Percentiles rank a stretch among this genome's conserved stretches.
Evolutionary conservation across 2,888 invertebrate genomes (phyloP).

Genomic region (Keiferia lycopersicella): DNA sequence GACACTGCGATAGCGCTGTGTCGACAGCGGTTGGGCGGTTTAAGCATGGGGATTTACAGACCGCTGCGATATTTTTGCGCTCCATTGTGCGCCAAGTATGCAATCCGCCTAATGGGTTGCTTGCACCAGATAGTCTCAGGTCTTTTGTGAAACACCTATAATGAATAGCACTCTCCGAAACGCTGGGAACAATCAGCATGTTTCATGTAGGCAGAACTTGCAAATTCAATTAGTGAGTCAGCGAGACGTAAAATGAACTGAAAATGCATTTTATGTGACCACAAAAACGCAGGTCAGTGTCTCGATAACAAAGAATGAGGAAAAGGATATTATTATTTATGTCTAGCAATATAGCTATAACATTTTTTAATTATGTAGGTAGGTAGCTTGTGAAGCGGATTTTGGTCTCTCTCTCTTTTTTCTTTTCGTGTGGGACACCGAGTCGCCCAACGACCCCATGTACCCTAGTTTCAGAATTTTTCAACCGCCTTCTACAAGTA

Average conservation of each 20-base stretch:
- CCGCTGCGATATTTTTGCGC: no score
- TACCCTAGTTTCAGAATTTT: no score
- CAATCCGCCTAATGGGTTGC: no score
- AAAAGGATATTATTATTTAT: slow-evolving; percentile 19
- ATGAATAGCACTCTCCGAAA: slow-evolving; percentile 8
- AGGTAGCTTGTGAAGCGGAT: slow-evolving; percentile 42
- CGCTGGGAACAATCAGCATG: background rate
- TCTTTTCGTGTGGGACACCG: no score
- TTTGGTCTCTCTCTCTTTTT: no score
- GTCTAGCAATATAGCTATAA: slow-evolving; percentile 12
- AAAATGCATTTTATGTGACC: slow-evolving; percentile 9
- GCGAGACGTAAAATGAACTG: background rate
- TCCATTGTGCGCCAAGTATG: no score
- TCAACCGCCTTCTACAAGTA: no score
- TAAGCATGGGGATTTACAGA: no score
- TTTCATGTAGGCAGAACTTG: background rate
- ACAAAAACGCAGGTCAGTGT: background rate
- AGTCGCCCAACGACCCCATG: no score
- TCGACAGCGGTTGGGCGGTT: no score
- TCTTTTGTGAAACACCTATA: slow-evolving; percentile 6
- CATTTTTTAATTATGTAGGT: no score
- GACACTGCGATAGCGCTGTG: no score
- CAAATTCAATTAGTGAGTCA: slow-evolving; percentile 11
- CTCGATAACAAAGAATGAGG: slow-evolving; percentile 16
- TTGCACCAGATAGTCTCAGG: slow-evolving; percentile 19